Conservation (phyloP, 2,888 invertebrate species). For the Neuroscelio doddi region DNA sequence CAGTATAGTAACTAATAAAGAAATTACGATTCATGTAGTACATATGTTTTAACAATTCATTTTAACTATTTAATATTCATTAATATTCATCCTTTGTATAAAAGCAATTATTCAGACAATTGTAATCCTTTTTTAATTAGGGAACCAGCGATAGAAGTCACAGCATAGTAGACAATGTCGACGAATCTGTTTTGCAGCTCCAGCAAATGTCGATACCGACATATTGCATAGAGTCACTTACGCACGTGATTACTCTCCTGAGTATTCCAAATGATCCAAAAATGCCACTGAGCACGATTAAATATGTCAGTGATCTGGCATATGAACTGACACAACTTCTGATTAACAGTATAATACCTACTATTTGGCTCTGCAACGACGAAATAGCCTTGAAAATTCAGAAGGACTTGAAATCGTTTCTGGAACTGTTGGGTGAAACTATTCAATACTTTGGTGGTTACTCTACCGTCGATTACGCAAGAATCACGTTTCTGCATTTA, state of each 20-base stretch:
- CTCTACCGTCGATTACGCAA: conserved; percentile 59
- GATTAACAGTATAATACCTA: conserved; percentile 74
- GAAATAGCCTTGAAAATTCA: conserved; percentile 55
- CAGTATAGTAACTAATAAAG: too few species aligned
- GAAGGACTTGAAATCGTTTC: conserved; percentile 61
- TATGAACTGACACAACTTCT: conserved; percentile 73
- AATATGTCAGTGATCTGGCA: conserved; percentile 56
- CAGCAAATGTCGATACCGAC: conserved; percentile 72
- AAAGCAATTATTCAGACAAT: not conserved
- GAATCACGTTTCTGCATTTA: conserved; percentile 73
- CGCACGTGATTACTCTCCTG: conserved; percentile 60
- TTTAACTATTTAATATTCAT: conserved; percentile 4
- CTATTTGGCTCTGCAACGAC: conserved; percentile 74
- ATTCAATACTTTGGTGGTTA: conserved; percentile 58
- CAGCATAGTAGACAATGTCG: conserved; percentile 55
- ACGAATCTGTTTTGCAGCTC: conserved; percentile 68
- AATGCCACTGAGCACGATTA: conserved; percentile 58
- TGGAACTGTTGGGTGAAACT: conserved; percentile 76
- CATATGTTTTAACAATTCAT: too few species aligned
- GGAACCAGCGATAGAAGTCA: conserved; percentile 58
- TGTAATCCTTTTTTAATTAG: conserved; percentile 42
- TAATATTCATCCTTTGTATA: conserved; percentile 4
- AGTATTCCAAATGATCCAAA: conserved; percentile 51
- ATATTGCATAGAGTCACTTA: conserved; percentile 71
- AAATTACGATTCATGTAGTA: too few species aligned